phyloP scores from a whole-genome alignment of 2,888 invertebrate species.

The Cecidostiba fungosa region DNA sequence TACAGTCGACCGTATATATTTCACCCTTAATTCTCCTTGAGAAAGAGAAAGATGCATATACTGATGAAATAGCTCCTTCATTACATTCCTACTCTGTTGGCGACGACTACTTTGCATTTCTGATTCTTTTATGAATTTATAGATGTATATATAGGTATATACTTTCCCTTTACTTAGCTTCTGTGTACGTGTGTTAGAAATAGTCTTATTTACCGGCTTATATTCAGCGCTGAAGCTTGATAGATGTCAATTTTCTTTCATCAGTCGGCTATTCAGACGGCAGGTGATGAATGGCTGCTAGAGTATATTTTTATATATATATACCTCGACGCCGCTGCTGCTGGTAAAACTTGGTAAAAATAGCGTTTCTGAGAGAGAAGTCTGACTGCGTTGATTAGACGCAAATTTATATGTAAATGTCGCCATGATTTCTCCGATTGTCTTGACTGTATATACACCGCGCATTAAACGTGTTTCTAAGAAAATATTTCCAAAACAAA shows the following conservation, averaged over 20 bases:
- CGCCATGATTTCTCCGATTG: too few species aligned
- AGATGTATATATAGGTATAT: neutral
- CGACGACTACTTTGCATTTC: conserved; percentile 52
- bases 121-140: conserved; percentile 39
- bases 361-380: too few species aligned
- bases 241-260: conserved; percentile 42
- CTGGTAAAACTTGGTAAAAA: too few species aligned
- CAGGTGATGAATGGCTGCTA: neutral
- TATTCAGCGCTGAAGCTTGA: conserved; percentile 1
- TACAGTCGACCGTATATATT: conserved; percentile 40
- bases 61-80: conserved; percentile 22
- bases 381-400: too few species aligned
- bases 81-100: conserved; percentile 16
- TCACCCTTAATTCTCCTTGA: conserved; percentile 7
- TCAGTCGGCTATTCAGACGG: conserved; percentile 37
- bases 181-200: conserved; percentile 30
- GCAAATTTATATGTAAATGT: too few species aligned
- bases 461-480: neutral
- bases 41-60: neutral
- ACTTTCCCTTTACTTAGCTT: too few species aligned
- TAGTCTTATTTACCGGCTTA: conserved; percentile 38
- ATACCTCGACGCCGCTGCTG: too few species aligned
- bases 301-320: too few species aligned
- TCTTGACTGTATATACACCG: too few species aligned
- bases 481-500: conserved; percentile 1